Base-by-base conservation (phyloP, 1,140 invertebrate genomes). In the Caenorhabditis latens region DNA sequence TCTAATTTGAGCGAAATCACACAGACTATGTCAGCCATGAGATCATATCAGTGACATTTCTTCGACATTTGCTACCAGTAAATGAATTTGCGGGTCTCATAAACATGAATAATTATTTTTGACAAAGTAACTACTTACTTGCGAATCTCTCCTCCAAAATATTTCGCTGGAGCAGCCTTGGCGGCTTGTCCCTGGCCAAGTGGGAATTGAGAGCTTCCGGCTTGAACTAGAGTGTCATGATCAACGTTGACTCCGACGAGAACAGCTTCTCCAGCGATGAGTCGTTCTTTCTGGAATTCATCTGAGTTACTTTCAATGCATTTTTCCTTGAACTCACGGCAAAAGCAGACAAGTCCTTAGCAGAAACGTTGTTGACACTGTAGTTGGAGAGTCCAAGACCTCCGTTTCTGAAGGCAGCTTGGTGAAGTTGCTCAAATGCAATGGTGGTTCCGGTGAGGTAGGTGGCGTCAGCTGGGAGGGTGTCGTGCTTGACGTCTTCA, bases 211-310 rank as follows among this genome's bases (percentile, higher is more conserved):
- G 65, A n/a, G 63, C 32, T 53, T 85, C 57, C 63, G 55, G 91
- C 90, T 42, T 90, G 82, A 14, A 92, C 75, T 3, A 92, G 87
- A 71, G 88, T 58, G 53, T 63, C 46, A 58, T 92, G 91, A 61
- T 92, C 91, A 57, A 92, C 87, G 61, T 92, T 92, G 46, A 92
- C 87, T 61, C 91, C 91, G 43, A 92, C 85, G 40, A 92, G 55
- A 50, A 89, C 90, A 11, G 91, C 88, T 84, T 92, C 90, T 13
- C 84, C 86, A 58, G 89, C 53, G 19, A 90, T n/a, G 43, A 91
- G 86, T 63, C 89, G 19, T 43, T 83, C 53, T 4, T 86, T 55
- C 86, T 86, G 63, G 42, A 84, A 83, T 50, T 4, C 19, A 16
- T 8, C 19, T 13, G 32, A 19, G 14, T 32, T 8, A 19, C 32